Evolutionary conservation across 2,888 invertebrate species (phyloP).

Genomic region (Notodonta dromedarius): DNA sequence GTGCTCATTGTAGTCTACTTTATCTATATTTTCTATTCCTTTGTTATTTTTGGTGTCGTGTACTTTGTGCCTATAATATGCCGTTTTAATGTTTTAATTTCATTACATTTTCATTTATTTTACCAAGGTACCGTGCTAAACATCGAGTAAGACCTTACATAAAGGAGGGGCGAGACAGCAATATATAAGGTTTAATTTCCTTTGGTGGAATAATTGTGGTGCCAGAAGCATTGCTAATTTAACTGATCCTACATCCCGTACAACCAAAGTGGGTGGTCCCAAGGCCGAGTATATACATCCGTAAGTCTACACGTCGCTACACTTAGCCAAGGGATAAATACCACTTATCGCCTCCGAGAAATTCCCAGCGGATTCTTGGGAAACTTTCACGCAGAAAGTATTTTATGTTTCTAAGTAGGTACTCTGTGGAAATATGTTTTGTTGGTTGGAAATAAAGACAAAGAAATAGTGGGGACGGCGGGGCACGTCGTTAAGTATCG

Average conservation of each 20-base stretch:
- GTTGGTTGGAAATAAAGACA: slow-evolving; percentile 11
- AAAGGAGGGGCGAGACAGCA: too few species aligned
- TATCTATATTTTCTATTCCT: too few species aligned
- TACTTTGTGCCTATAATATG: too few species aligned
- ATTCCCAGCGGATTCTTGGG: slow-evolving; percentile 18
- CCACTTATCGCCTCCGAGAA: slow-evolving; percentile 30
- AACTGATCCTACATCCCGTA: neutral
- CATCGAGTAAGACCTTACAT: too few species aligned
- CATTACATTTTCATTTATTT: too few species aligned
- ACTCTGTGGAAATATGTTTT: slow-evolving; percentile 18
- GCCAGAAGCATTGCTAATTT: neutral
- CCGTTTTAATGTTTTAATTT: too few species aligned
- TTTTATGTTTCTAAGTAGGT: slow-evolving; percentile 14
- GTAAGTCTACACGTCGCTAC: slow-evolving; percentile 8
- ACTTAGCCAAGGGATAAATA: slow-evolving; percentile 30
- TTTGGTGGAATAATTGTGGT: too few species aligned
- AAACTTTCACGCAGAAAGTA: slow-evolving; percentile 21
- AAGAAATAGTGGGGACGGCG: neutral
- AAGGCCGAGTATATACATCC: neutral
- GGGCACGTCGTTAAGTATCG: too few species aligned
- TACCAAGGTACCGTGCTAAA: too few species aligned
- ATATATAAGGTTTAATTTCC: too few species aligned
- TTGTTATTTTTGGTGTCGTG: too few species aligned
- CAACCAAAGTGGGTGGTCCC: neutral
- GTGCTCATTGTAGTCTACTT: too few species aligned